Evolutionary conservation across 2,797 vertebrate genomes (phyloP).

Genomic region (Champsocephalus esox): DNA sequence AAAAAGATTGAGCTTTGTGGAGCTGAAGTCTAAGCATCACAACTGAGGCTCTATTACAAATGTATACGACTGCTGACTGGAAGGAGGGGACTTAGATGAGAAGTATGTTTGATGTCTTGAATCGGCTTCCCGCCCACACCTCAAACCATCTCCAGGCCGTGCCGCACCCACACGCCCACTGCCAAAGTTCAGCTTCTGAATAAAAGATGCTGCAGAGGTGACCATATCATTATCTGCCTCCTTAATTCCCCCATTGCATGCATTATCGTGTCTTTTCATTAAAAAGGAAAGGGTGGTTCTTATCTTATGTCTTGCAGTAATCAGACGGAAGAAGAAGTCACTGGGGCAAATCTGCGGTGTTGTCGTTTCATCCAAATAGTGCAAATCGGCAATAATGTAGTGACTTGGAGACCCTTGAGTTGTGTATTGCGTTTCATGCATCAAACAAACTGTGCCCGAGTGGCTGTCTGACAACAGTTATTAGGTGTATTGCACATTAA

Average conservation of each 20-base stretch:
- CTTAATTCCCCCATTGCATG: constrained; percentile 21
- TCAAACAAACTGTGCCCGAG: constrained; percentile 12
- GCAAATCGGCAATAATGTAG: not conserved
- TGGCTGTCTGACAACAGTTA: not conserved
- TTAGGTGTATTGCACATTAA: constrained; percentile 21
- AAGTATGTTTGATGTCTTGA: constrained; percentile 72
- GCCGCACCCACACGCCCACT: constrained; percentile 67
- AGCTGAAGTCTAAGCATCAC: constrained; percentile 23
- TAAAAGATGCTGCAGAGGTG: constrained; percentile 57
- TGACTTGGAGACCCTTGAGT: not conserved
- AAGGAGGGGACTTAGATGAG: constrained; percentile 70
- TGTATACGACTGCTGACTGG: constrained; percentile 53
- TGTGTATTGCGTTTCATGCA: not conserved
- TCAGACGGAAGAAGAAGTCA: not conserved
- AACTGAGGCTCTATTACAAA: constrained; percentile 56
- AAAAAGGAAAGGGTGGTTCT: not conserved
- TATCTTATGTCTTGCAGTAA: not conserved
- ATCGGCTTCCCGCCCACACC: constrained; percentile 71
- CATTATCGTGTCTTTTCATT: not conserved
- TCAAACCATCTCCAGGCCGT: constrained; percentile 59
- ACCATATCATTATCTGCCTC: constrained; percentile 53
- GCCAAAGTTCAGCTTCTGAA: constrained; percentile 65
- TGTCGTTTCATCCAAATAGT: not conserved
- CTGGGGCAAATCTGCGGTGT: not conserved
- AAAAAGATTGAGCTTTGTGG: not conserved